phyloP scores from a whole-genome alignment of 2,888 invertebrate genomes.

The Byasa hedistus region DNA sequence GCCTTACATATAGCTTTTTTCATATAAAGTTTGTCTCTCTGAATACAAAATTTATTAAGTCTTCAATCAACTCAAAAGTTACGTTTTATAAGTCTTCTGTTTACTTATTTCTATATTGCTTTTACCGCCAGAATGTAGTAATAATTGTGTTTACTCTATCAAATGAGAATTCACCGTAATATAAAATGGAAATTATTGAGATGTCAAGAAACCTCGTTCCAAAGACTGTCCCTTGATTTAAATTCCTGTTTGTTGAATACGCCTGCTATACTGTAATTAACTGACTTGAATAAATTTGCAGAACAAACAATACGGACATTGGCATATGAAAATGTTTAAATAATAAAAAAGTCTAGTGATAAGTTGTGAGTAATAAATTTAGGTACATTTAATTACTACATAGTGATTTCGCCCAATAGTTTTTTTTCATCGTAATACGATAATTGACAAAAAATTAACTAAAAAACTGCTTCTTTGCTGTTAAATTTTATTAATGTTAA shows the following conservation, averaged over 20 bases:
- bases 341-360: not conserved
- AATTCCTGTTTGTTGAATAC: conserved; percentile 19
- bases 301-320: conserved; percentile 1
- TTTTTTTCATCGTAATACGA: too few relatives aligned
- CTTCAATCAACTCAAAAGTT: too few relatives aligned
- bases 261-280: conserved; percentile 14
- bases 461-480: too few relatives aligned
- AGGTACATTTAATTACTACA: not conserved
- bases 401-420: too few relatives aligned
- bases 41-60: too few relatives aligned
- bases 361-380: not conserved
- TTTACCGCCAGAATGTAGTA: not conserved
- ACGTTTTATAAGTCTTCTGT: not conserved
- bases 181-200: conserved; percentile 21
- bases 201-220: conserved; percentile 19
- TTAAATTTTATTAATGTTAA: too few relatives aligned
- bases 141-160: not conserved
- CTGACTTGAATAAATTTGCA: conserved; percentile 14
- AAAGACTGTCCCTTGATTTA: conserved; percentile 19
- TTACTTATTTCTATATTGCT: not conserved
- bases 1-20: too few relatives aligned
- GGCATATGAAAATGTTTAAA: not conserved
- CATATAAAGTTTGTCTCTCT: too few relatives aligned
- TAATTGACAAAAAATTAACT: too few relatives aligned
- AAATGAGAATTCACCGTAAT: conserved; percentile 11